A percentile compares a stretch with the other conserved stretches of the same genome.
Evolutionary conservation across 1,140 invertebrate species (phyloP).

Genomic region (Drosophila ohnishii): DNA sequence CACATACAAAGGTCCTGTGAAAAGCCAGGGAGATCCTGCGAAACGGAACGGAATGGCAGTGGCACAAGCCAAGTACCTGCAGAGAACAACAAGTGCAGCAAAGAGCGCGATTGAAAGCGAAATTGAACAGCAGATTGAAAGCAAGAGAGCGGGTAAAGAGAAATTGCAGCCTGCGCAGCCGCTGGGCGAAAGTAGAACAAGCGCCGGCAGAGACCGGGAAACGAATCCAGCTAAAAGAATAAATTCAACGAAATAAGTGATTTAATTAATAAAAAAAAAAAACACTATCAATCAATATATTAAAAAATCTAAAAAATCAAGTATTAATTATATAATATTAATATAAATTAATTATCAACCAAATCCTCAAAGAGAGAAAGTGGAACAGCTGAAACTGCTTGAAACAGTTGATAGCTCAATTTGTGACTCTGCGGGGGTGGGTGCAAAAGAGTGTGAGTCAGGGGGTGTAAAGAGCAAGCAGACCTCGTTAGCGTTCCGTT

Average conservation of each 20-base stretch:
- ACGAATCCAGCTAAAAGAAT: too few species aligned
- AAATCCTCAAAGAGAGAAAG: conserved; percentile 13
- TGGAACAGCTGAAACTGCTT: conserved; percentile 16
- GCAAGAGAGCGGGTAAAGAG: conserved; percentile 30
- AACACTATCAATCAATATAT: not conserved
- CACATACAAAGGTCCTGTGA: conserved; percentile 17
- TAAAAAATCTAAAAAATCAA: not conserved
- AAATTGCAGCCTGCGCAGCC: conserved; percentile 32
- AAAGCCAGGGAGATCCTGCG: conserved; percentile 16
- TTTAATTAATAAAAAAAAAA: not conserved
- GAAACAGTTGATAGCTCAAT: conserved; percentile 70
- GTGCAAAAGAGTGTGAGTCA: not conserved
- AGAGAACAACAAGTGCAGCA: conserved; percentile 4
- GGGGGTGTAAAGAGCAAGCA: conserved; percentile 13
- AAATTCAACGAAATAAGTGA: not conserved
- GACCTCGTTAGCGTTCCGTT: conserved; percentile 41
- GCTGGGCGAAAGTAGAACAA: conserved; percentile 36
- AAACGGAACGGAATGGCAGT: conserved; percentile 21
- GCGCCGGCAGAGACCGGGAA: conserved; percentile 7
- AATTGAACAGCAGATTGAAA: conserved; percentile 43
- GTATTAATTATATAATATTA: not conserved
- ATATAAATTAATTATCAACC: conserved; percentile 16
- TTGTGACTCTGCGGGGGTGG: conserved; percentile 31
- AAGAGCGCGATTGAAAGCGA: conserved; percentile 40
- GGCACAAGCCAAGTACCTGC: conserved; percentile 9